Evolutionary conservation across 2,888 invertebrate species (phyloP), one percentile per base, ranked within the genome.

Genomic region (Crocallis elinguaria): DNA sequence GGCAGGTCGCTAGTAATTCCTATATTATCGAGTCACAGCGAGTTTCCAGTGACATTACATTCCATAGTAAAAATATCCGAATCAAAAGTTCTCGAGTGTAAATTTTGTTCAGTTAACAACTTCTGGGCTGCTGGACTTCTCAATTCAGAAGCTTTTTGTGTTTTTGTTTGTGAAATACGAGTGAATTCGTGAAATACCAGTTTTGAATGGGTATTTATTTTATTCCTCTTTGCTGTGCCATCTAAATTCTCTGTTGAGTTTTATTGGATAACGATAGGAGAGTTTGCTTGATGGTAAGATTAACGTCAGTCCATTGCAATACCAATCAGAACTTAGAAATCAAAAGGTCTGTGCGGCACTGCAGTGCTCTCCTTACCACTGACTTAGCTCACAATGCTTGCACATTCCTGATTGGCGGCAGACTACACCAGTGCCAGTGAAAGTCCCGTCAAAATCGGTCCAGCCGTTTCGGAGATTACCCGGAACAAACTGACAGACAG

Each of bases 71-170:
- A 35, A 25, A 8, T n/a, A 29, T 11, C 11, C 4, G 30, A 46
- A 52, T 52, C 42, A 37, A 9, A 32, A 49, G 49, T 44, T 52
- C 14, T 27, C 6, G 17, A 39, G 39, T 42, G 51, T 48, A 45
- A 49, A 60, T 55, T 57, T 52, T 46, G 51, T 46, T 36, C 35
- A 29, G 46, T 16, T 52, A 51, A 51, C 44, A 57, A 57, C 45
- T 55, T 54, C 49, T 9, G 13, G 37, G n/a, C 23, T 13, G n/a
- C 23, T 13, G 54, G 51, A 55, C 51, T 55, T 60, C 57, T 55
- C 54, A 57, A 55, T 57, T 52, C 48, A 38, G 48, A 33, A 32
- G 42, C 27, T 45, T 50, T 55, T 37, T 39, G 38, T 30, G 9
- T 52, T 52, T n/a, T 57, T 45, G 27, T 25, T 30, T 25, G 17